Evolutionary conservation across 2,888 invertebrate species (phyloP).

Genomic region (Cylloceria caligata): DNA sequence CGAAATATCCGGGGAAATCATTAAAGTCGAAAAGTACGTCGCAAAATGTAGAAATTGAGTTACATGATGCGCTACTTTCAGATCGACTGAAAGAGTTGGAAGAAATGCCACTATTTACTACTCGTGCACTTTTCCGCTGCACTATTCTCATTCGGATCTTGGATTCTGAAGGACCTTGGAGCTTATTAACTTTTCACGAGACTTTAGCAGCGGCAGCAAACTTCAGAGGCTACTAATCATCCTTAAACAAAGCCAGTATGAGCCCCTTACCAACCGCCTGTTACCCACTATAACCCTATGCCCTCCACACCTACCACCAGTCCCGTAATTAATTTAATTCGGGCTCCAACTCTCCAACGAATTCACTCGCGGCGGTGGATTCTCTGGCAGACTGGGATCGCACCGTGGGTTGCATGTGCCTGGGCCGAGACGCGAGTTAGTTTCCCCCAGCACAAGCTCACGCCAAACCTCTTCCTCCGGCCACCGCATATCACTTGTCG

Average conservation of each 20-base stretch:
- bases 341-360: conserved; percentile 66
- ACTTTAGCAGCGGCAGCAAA: conserved; percentile 60
- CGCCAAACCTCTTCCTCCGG: conserved; percentile 40
- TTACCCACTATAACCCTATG: conserved; percentile 57
- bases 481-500: conserved; percentile 31
- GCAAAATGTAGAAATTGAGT: too few species aligned
- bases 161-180: conserved; percentile 43
- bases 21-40: too few species aligned
- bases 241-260: conserved; percentile 70
- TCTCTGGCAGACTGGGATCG: conserved; percentile 60
- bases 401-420: conserved; percentile 33
- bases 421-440: conserved; percentile 52
- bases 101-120: not conserved
- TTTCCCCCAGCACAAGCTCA: conserved; percentile 61
- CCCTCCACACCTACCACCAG: conserved; percentile 61
- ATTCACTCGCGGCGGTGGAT: conserved; percentile 62
- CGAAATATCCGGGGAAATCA: too few species aligned
- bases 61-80: too few species aligned
- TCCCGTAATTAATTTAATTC: conserved; percentile 73
- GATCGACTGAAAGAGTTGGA: too few species aligned
- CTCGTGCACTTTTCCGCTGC: not conserved
- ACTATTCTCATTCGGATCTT: not conserved
- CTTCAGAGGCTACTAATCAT: conserved; percentile 69
- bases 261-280: conserved; percentile 31
- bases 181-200: conserved; percentile 67